These are phyloP conservation scores for Tyrannus savana DNA, from an alignment of 2,113 vertebrate genomes.

Conservation along the genomic window DNA sequence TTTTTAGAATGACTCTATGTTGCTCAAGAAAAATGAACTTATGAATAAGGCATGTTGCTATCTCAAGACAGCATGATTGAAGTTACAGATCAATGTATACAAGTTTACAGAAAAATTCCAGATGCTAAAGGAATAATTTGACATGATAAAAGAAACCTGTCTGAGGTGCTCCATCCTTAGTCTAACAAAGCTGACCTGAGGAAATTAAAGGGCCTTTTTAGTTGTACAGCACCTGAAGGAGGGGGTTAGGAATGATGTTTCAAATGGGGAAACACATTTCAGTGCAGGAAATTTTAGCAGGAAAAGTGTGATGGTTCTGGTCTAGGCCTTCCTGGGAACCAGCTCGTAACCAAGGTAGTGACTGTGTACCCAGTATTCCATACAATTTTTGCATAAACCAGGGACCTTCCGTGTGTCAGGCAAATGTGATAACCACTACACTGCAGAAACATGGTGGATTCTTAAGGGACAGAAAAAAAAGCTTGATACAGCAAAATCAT, in stretches of 20 bases:
- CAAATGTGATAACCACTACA: no score
- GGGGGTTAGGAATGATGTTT: not conserved
- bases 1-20: not conserved
- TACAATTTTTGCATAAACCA: no score
- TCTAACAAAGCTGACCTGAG: not conserved
- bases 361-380: no score
- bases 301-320: not conserved
- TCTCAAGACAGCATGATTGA: not conserved
- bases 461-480: not conserved
- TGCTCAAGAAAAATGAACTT: not conserved
- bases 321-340: no score
- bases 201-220: not conserved
- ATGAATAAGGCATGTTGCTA: not conserved
- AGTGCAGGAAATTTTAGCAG: not conserved
- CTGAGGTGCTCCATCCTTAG: not conserved
- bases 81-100: not conserved
- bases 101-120: not conserved
- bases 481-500: not conserved
- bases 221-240: not conserved
- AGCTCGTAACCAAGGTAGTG: no score
- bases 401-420: no score
- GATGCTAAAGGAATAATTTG: not conserved
- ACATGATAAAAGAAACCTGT: not conserved
- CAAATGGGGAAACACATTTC: not conserved
- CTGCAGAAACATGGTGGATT: not conserved